Percentiles rank a stretch among this genome's conserved stretches.
Conservation (phyloP, 2,888 invertebrate genomes). For the Apeira syringaria region DNA sequence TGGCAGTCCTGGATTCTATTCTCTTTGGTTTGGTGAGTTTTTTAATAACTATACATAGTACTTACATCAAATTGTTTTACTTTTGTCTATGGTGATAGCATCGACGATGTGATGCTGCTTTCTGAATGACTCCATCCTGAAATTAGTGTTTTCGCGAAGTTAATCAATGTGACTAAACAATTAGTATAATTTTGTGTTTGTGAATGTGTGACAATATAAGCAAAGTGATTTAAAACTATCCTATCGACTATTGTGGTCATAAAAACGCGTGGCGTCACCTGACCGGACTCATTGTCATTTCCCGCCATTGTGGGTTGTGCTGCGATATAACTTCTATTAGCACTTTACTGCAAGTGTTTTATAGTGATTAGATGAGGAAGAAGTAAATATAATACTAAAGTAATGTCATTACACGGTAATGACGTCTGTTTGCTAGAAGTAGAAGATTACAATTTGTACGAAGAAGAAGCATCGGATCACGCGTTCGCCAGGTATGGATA, state of each 20-base stretch:
- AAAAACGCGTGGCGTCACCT: conserved; percentile 79
- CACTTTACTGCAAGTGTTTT: conserved; percentile 43
- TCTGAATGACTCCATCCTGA: conserved; percentile 61
- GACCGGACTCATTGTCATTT: conserved; percentile 83
- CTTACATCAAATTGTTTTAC: no score
- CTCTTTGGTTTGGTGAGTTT: no score
- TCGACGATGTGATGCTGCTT: conserved; percentile 73
- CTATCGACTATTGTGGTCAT: conserved; percentile 40
- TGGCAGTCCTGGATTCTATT: no score
- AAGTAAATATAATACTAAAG: conserved; percentile 56
- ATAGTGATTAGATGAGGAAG: conserved; percentile 58
- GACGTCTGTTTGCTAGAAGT: conserved; percentile 81
- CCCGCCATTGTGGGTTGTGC: conserved; percentile 82
- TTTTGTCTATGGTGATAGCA: conserved; percentile 60
- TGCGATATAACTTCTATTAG: conserved; percentile 45
- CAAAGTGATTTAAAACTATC: conserved; percentile 43
- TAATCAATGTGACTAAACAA: conserved; percentile 48
- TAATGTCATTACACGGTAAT: conserved; percentile 83
- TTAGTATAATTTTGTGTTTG: conserved; percentile 36
- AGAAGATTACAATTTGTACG: conserved; percentile 81
- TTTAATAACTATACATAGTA: no score
- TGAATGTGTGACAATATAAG: conserved; percentile 39
- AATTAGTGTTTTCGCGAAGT: conserved; percentile 64
- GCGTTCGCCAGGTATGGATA: conserved; percentile 77
- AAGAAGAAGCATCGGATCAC: conserved; percentile 82